phyloP scores from a whole-genome alignment of 2,113 vertebrate genomes.

The Nothoprocta perdicaria region DNA sequence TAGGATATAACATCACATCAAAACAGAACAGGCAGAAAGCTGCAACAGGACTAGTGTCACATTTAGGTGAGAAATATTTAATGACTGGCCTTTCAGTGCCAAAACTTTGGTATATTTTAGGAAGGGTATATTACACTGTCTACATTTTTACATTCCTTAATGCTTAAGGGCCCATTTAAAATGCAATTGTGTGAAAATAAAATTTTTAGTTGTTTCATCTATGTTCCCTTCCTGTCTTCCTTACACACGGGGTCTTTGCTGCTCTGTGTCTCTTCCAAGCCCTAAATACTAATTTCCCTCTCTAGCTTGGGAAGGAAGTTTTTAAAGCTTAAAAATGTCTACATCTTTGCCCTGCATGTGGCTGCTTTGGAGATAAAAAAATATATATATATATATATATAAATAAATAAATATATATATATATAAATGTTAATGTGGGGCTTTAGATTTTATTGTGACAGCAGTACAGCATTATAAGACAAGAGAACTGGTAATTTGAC shows the following conservation, averaged over 20 bases:
- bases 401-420: too few species aligned
- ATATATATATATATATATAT: too few species aligned
- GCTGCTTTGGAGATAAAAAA: accelerated
- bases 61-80: neutral
- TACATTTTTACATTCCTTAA: neutral
- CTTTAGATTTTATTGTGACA: conserved; percentile 2
- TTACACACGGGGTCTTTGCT: accelerated
- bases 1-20: neutral
- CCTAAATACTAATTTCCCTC: neutral
- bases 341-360: accelerated
- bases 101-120: neutral
- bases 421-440: accelerated
- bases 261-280: neutral
- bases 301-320: neutral
- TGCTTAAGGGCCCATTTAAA: neutral
- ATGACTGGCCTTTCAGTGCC: neutral
- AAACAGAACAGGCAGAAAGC: neutral
- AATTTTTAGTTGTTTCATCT: neutral
- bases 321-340: neutral
- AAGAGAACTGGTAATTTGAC: neutral
- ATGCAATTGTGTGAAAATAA: neutral
- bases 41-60: neutral
- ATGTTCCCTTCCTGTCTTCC: neutral
- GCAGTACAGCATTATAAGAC: neutral
- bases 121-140: neutral